Evolutionary conservation across 2,888 invertebrate genomes (phyloP).

Genomic region (Meliscaeva auricollis): DNA sequence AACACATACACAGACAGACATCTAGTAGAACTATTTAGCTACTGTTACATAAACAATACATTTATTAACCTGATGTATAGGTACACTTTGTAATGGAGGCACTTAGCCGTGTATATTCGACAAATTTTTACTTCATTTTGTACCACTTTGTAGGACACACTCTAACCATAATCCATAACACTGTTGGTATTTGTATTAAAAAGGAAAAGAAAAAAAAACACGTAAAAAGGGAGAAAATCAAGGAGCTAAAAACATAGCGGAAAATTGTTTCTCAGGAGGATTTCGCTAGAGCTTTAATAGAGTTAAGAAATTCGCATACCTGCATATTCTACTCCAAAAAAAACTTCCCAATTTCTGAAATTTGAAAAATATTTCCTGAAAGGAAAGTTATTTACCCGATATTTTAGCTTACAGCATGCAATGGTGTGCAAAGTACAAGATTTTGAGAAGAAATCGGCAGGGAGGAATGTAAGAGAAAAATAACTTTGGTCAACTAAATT

Average conservation of each 20-base stretch:
- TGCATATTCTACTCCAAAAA: no score
- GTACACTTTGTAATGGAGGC: not conserved
- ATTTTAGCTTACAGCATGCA: no score
- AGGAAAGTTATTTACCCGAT: no score
- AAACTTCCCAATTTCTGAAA: no score
- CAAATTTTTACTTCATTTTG: slow-evolving; percentile 27
- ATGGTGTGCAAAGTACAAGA: no score
- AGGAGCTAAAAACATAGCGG: slow-evolving; percentile 3
- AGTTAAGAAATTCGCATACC: no score
- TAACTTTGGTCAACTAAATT: no score
- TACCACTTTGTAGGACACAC: slow-evolving; percentile 25
- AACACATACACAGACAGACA: not conserved
- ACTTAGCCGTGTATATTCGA: not conserved
- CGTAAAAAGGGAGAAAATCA: not conserved
- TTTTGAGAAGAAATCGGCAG: no score
- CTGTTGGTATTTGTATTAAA: slow-evolving; percentile 10
- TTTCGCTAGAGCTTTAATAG: no score
- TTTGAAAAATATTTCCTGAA: no score
- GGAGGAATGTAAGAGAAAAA: no score
- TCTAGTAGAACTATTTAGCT: not conserved
- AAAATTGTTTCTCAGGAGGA: slow-evolving; percentile 1
- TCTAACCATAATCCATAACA: slow-evolving; percentile 35
- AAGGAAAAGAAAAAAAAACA: not conserved
- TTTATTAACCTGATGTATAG: not conserved
- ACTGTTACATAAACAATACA: not conserved